A percentile compares a stretch with the other conserved stretches of the same genome.
Conservation (phyloP, 2,888 invertebrate species). For the Athripsodes cinereus region DNA sequence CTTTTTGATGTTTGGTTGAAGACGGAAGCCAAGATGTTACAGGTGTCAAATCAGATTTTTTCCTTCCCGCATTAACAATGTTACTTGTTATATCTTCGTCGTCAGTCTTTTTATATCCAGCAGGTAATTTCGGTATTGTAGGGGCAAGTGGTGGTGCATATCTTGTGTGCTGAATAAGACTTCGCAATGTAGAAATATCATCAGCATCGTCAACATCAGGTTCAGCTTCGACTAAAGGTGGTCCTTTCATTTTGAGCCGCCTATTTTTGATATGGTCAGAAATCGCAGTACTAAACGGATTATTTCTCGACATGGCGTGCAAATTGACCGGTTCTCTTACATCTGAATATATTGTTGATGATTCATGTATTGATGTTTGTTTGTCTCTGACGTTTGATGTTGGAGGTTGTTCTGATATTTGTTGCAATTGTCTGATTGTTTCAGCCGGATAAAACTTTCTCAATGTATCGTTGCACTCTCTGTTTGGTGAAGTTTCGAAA, state of each 20-base stretch:
- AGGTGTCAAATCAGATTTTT: neutral
- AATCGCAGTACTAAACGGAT: constrained; percentile 13
- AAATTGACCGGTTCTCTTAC: too few relatives aligned
- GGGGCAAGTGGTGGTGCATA: constrained; percentile 8
- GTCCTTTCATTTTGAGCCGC: neutral
- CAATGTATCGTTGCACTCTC: neutral
- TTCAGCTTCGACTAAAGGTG: neutral
- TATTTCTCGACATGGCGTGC: constrained; percentile 8
- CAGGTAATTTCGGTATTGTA: constrained; percentile 12
- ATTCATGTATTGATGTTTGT: too few relatives aligned
- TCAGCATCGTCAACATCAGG: neutral
- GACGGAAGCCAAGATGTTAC: constrained; percentile 10
- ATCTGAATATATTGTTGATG: too few relatives aligned
- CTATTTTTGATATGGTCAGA: constrained; percentile 17
- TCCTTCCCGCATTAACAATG: neutral
- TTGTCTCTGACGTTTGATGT: neutral
- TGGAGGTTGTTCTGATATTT: neutral
- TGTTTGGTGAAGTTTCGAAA: neutral
- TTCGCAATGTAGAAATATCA: constrained; percentile 2
- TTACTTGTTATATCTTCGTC: neutral
- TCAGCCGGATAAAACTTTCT: constrained; percentile 8
- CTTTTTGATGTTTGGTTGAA: neutral
- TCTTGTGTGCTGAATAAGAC: constrained; percentile 11
- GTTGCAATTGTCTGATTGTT: constrained; percentile 14
- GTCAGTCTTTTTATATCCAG: constrained; percentile 6